These are phyloP conservation scores for Nebria ingens DNA, from an alignment of 1,140 invertebrate species.

Conservation along the genomic window DNA sequence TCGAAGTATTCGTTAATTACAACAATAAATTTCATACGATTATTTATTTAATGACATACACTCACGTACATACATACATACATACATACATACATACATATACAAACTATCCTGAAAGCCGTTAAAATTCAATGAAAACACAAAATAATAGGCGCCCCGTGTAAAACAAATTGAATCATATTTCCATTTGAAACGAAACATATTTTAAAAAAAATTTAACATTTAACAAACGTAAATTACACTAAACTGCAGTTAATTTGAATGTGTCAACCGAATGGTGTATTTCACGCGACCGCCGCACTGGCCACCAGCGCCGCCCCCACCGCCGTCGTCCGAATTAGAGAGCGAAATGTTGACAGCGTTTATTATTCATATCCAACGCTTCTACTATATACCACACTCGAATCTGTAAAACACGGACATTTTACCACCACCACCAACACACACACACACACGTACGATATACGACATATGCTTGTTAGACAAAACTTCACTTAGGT, in stretches of 20 bases:
- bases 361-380: background rate
- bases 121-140: background rate
- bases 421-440: too few species aligned
- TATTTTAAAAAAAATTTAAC: conserved; percentile 9
- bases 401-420: too few species aligned
- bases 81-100: too few species aligned
- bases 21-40: background rate
- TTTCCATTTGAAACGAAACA: conserved; percentile 3
- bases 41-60: background rate
- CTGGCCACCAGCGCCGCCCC: background rate
- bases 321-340: too few species aligned
- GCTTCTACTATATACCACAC: too few species aligned
- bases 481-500: too few species aligned
- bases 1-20: background rate
- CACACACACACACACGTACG: too few species aligned
- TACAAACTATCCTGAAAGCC: background rate
- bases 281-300: background rate
- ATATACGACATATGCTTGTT: too few species aligned
- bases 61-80: too few species aligned
- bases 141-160: background rate
- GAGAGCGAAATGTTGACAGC: background rate
- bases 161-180: conserved; percentile 9
- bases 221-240: conserved; percentile 7
- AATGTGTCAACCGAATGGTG: background rate
- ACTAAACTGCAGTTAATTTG: conserved; percentile 8